phyloP scores from a whole-genome alignment of 2,113 vertebrate genomes.

The Prionailurus viverrinus region DNA sequence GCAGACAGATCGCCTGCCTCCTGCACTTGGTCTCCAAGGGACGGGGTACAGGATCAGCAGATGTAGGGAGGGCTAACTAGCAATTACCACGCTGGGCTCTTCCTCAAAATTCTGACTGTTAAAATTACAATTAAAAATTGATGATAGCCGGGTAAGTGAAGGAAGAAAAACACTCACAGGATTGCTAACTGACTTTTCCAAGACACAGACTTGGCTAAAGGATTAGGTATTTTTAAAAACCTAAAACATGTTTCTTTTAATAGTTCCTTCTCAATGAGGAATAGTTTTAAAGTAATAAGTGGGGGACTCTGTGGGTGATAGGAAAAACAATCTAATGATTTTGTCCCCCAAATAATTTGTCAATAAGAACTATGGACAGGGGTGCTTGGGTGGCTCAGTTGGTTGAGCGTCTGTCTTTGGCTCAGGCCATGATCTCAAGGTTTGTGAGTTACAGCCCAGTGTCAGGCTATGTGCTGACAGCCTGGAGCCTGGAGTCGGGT shows the following conservation, averaged over 20 bases:
- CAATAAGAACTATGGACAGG: neutral
- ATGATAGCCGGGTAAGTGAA: neutral
- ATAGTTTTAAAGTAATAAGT: neutral
- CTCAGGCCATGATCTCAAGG: no score
- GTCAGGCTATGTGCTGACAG: no score
- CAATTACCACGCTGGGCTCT: neutral
- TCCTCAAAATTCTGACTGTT: neutral
- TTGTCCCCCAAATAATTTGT: neutral
- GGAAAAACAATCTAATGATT: neutral
- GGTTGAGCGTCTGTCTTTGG: no score
- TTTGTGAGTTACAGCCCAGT: no score
- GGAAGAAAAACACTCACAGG: neutral
- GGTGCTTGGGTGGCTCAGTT: no score
- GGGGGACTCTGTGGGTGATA: neutral
- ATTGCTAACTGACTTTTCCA: neutral
- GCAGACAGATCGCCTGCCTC: neutral
- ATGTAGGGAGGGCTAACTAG: accelerated
- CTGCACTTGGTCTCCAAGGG: neutral
- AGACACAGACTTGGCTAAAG: neutral
- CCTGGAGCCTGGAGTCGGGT: no score
- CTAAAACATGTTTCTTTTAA: neutral
- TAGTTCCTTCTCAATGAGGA: neutral
- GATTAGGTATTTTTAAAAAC: neutral
- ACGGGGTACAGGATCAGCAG: accelerated
- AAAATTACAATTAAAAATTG: neutral